Evolutionary conservation across 2,888 invertebrate genomes (phyloP).

Genomic region (Biston betularia): DNA sequence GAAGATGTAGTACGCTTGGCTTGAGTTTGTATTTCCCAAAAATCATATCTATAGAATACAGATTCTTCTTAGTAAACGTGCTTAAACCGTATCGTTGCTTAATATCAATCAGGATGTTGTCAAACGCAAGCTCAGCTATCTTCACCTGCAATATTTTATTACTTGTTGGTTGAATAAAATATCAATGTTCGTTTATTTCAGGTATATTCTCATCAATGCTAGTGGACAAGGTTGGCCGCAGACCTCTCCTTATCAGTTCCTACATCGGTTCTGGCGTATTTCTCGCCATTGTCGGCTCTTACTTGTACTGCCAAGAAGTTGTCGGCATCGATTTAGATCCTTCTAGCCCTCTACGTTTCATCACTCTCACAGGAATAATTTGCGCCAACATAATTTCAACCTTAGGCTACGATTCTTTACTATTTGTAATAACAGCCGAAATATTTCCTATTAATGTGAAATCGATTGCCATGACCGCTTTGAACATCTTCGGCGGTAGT

Average conservation of each 20-base stretch:
- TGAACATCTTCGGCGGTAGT: slow-evolving; percentile 78
- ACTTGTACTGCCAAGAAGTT: slow-evolving; percentile 70
- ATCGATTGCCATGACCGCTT: slow-evolving; percentile 80
- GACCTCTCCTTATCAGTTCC: slow-evolving; percentile 77
- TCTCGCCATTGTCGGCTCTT: slow-evolving; percentile 63
- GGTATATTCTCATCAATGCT: slow-evolving; percentile 70
- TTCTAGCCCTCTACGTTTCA: slow-evolving; percentile 60
- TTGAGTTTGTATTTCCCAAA: too few species aligned
- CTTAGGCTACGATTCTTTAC: slow-evolving; percentile 80
- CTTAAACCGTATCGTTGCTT: too few species aligned
- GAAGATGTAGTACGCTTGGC: too few species aligned
- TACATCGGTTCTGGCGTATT: slow-evolving; percentile 64
- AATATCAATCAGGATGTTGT: too few species aligned
- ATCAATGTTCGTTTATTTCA: slow-evolving; percentile 51
- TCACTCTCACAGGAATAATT: slow-evolving; percentile 76
- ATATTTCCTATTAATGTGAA: slow-evolving; percentile 86
- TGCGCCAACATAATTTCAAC: slow-evolving; percentile 63
- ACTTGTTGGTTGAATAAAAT: neutral
- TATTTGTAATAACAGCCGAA: slow-evolving; percentile 84
- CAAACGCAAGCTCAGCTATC: too few species aligned
- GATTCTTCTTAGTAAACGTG: too few species aligned
- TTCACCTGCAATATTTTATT: neutral
- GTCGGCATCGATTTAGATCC: slow-evolving; percentile 52
- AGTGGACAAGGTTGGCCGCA: slow-evolving; percentile 75
- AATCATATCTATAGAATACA: too few species aligned